Base-by-base conservation (phyloP, 1,140 invertebrate species). In the Samia ricini region DNA sequence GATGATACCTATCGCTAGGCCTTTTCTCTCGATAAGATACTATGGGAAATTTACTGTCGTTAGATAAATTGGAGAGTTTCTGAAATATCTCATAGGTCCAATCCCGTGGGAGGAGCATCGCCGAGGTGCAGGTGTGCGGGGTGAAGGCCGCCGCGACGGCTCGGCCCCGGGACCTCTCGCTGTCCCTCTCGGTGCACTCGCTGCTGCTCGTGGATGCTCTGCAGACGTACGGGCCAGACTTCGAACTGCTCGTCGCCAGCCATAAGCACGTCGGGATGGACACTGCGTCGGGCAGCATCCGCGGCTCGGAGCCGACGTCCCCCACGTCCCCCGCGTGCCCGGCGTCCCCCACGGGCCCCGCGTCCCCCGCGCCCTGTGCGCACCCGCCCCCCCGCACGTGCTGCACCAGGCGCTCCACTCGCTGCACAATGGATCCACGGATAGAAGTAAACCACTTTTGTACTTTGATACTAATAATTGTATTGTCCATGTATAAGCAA, bases 201-300 rank as follows among this genome's bases (percentile, higher is more conserved):
- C 91, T 99, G 55, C 91, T 99, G 8, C 84, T 99, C 8, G 98
- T 98, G 0, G 98, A 99, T 92, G 98, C 97, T 50, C 91, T 99
- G 68, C 98, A 99, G 86, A 97, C 96, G 7, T 98, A 97, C 89
- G 98, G 98, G 0, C 94, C 95, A 2, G 98, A 99, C 91, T 99
- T 98, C 92, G 98, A 99, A 81, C 88, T 99, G 6, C 90, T 99
- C 1, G 94, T 98, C 10, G 98, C 98, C 8, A 98, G 97, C 85
- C 98, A 99, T 89, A 96, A 96, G 81, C 96, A 98, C 83, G 95
- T 99, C 19, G 96, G 96, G 1, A 96, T 99, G 95, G 97, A 99
- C 89, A 98, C 96, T 71, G 93, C 96, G 52, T 98, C 97, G 71
- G 97, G 97, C 52, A 98, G 97, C 82, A 93, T 99, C 29, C 92